These are phyloP conservation scores for Lathamus discolor DNA, from an alignment of 2,113 vertebrate genomes.

Conservation along the genomic window DNA sequence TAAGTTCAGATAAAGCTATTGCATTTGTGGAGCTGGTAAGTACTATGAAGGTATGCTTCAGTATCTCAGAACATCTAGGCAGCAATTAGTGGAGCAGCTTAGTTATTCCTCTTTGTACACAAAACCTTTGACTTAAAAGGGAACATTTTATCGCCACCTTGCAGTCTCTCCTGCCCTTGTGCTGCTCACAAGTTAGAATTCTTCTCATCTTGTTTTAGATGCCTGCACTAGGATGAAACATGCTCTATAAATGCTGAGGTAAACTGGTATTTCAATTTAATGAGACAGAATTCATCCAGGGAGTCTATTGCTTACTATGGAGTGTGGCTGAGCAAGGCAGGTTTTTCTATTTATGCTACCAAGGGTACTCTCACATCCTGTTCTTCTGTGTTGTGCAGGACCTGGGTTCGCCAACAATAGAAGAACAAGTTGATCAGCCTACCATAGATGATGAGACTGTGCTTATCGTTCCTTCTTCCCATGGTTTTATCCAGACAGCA, in stretches of 20 bases:
- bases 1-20: neutral
- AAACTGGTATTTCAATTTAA: neutral
- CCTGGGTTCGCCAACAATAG: slow-evolving; percentile 76
- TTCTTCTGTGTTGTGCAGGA: slow-evolving; percentile 65
- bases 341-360: neutral
- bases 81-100: neutral
- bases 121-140: neutral
- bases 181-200: neutral
- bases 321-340: neutral
- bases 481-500: slow-evolving; percentile 88
- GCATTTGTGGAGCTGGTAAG: neutral
- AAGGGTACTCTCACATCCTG: neutral
- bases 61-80: neutral
- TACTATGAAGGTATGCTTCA: neutral
- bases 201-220: neutral
- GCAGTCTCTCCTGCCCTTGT: neutral
- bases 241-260: neutral
- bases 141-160: neutral
- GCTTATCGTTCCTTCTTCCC: slow-evolving; percentile 90
- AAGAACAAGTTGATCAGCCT: slow-evolving; percentile 80
- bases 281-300: neutral
- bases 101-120: neutral
- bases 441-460: slow-evolving; percentile 81
- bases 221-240: neutral
- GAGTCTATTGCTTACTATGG: neutral